Conservation (phyloP, 2,888 invertebrate genomes). For the Argyresthia albistria region DNA sequence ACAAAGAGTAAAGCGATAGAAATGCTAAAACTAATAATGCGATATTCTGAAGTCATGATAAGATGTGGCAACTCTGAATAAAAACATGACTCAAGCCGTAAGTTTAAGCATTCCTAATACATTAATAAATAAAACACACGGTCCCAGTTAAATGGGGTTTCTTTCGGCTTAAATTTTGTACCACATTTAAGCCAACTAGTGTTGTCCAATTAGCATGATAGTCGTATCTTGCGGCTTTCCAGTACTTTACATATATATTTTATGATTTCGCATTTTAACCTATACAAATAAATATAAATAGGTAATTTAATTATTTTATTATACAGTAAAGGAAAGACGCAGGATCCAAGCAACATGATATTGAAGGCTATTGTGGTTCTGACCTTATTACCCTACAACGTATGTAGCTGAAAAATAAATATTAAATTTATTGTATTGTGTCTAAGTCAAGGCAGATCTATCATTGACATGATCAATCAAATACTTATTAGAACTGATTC, state of each 20-base stretch:
- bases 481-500: not conserved
- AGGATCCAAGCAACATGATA: slow-evolving; percentile 43
- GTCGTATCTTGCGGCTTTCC: slow-evolving; percentile 38
- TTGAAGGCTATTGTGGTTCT: slow-evolving; percentile 41
- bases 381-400: slow-evolving; percentile 51
- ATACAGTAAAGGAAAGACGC: slow-evolving; percentile 22
- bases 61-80: not conserved
- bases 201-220: slow-evolving; percentile 42
- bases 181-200: slow-evolving; percentile 39
- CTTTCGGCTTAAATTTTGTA: slow-evolving; percentile 40
- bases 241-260: not conserved
- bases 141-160: slow-evolving; percentile 49
- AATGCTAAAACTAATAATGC: not conserved
- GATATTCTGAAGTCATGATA: not conserved
- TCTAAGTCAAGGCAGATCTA: not conserved
- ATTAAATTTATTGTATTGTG: slow-evolving; percentile 19
- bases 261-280: not conserved
- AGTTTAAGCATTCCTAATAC: not conserved
- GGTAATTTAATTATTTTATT: not conserved
- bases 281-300: not conserved
- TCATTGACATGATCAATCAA: not conserved
- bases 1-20: not conserved
- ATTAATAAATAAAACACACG: not conserved
- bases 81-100: not conserved
- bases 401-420: slow-evolving; percentile 62